Conservation (phyloP, 2,797 vertebrate species). For the Bovichtus diacanthus region DNA sequence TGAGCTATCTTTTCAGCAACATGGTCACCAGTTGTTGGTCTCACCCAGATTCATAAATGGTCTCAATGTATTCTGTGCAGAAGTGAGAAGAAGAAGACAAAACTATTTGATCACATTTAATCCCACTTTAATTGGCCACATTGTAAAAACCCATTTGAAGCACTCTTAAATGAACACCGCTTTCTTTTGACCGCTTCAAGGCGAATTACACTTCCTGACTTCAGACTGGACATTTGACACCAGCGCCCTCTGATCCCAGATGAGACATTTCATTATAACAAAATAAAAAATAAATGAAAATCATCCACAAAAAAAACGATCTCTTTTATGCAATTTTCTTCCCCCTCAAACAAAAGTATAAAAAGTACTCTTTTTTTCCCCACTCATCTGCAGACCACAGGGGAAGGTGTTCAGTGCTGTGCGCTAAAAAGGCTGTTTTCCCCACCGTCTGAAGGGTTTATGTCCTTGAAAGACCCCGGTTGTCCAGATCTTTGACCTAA, state of each 20-base stretch:
- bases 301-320: conserved; percentile 69
- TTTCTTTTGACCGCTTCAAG: conserved; percentile 80
- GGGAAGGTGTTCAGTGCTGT: conserved; percentile 90
- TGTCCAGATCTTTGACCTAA: conserved; percentile 98
- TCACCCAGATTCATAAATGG: not conserved
- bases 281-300: conserved; percentile 71
- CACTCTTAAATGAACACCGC: conserved; percentile 81
- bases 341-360: conserved; percentile 87
- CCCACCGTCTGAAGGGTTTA: conserved; percentile 77
- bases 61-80: not conserved
- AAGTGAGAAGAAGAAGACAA: not conserved
- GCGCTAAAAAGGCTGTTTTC: conserved; percentile 66
- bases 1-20: not conserved
- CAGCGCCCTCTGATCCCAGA: conserved; percentile 73
- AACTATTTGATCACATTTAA: conserved; percentile 50
- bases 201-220: conserved; percentile 79
- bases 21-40: not conserved
- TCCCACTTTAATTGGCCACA: conserved; percentile 86
- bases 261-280: conserved; percentile 74
- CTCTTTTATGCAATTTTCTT: conserved; percentile 81
- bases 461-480: conserved; percentile 96
- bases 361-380: conserved; percentile 80
- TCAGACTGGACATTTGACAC: conserved; percentile 75
- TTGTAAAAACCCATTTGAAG: conserved; percentile 80
- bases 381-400: conserved; percentile 83